Percentiles rank a stretch among this genome's conserved stretches.
phyloP scores from a whole-genome alignment of 1,140 invertebrate genomes.

The Hycleus cichorii region DNA sequence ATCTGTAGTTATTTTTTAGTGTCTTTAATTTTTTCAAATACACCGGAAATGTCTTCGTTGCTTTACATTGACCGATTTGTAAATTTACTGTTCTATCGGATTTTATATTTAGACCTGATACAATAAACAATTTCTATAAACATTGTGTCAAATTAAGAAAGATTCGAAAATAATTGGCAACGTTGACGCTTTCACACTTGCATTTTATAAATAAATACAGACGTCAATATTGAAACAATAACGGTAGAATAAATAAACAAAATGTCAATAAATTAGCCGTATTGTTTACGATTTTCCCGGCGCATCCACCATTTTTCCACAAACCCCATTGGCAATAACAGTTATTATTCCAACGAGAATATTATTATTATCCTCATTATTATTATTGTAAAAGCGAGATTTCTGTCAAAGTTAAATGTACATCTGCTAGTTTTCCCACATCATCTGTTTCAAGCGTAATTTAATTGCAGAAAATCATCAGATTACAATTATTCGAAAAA shows the following conservation, averaged over 20 bases:
- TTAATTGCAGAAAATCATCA: constrained; percentile 13
- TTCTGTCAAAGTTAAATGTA: constrained; percentile 2
- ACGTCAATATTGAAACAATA: not conserved
- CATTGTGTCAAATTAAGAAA: too few species aligned
- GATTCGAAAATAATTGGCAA: too few species aligned
- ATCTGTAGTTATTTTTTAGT: too few species aligned
- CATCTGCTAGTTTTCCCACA: not conserved
- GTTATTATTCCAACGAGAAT: not conserved
- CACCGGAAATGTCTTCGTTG: too few species aligned
- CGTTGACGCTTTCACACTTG: not conserved
- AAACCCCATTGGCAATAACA: not conserved
- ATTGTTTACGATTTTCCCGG: not conserved
- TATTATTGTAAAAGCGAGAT: constrained; percentile 6
- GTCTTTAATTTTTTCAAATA: too few species aligned
- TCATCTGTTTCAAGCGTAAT: not conserved
- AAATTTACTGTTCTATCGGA: too few species aligned
- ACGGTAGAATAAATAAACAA: not conserved
- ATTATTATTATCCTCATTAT: not conserved
- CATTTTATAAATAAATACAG: not conserved
- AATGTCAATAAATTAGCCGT: not conserved
- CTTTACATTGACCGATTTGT: too few species aligned
- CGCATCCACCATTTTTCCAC: not conserved
- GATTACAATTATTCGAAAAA: not conserved
- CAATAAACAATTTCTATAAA: too few species aligned
- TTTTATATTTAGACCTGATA: too few species aligned